Base-by-base conservation (phyloP, 2,888 invertebrate genomes). In the Antheraea yamamai region DNA sequence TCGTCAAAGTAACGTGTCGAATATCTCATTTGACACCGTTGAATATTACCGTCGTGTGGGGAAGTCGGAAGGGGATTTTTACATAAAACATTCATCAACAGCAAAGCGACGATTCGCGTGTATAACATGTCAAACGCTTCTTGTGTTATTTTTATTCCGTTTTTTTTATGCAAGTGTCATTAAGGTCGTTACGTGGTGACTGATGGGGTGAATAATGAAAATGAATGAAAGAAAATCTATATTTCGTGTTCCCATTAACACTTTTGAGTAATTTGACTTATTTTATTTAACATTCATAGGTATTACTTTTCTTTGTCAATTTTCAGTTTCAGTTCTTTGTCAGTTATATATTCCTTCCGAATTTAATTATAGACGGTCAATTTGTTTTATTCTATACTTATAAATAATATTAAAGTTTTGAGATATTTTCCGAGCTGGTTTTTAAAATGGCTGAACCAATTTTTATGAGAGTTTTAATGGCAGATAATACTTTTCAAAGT, bases 21-120 rank as follows among this genome's bases (percentile, higher is more conserved):
- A 89, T 88, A 86, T 88, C 86, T 88, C 86, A 88, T 90, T 88
- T 87, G 85, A 86, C 84, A 83, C 82, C 82, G 82, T 80, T 78
- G 80, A 77, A 89, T 84, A 88, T 88, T 87, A 86, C 82, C 79
- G 82, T 81, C 79, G 82, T 81, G 80, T 81, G 76, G 39, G 75
- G 35, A 78, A 79, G 79, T 76, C 78, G 83, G 66, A 39, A 68
- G 70, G 39, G 73, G 75, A 84, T 85, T 88, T 89, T 88, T 85
- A 82, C 87, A 87, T 91, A 87, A 89, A 91, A 88, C 90, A 91
- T 91, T 91, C 89, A 90, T 84, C 85, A 85, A 82, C 81, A 80
- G 78, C 82, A 83, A 84, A 85, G 82, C 84, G 78, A 76, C 75
- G 78, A 82, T 83, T 85, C 81, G 80, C 80, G 84, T 84, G 84